These are phyloP conservation scores for Paedocypris micromegethes DNA, from an alignment of 2,797 vertebrate genomes.

Conservation along the genomic window DNA sequence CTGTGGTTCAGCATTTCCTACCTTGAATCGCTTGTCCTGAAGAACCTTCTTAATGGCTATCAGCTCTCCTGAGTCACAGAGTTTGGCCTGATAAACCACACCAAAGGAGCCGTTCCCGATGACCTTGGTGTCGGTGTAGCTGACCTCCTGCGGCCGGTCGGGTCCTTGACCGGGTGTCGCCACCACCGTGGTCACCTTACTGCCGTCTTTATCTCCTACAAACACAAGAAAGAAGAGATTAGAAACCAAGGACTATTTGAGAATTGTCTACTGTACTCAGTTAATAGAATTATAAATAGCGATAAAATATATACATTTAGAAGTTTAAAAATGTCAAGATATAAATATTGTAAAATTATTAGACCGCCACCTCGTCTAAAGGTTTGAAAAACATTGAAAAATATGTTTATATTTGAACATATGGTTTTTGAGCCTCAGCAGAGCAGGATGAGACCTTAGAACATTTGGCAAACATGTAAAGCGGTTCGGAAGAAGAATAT, in stretches of 20 bases:
- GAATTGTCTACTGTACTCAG: too few species aligned
- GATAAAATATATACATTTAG: too few species aligned
- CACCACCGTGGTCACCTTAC: conserved; percentile 97
- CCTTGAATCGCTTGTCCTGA: conserved; percentile 99
- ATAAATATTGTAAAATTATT: too few species aligned
- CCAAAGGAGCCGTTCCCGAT: conserved; percentile 98
- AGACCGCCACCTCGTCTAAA: too few species aligned
- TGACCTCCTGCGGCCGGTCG: conserved; percentile 96
- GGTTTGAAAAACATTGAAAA: too few species aligned
- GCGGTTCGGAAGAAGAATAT: too few species aligned
- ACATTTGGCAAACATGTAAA: too few species aligned
- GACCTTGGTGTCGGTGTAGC: conserved; percentile 98
- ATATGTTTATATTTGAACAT: too few species aligned
- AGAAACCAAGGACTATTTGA: background rate
- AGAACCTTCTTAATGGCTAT: conserved; percentile 99
- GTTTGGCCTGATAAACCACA: conserved; percentile 97
- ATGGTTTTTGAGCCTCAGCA: too few species aligned
- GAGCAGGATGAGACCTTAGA: too few species aligned
- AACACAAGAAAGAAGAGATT: conserved; percentile 3
- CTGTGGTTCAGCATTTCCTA: conserved; percentile 56
- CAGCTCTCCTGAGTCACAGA: conserved; percentile 95
- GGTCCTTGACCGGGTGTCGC: conserved; percentile 97
- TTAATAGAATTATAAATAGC: too few species aligned
- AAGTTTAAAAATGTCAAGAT: too few species aligned
- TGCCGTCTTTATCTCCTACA: conserved; percentile 95